phyloP scores from a whole-genome alignment of 2,113 vertebrate genomes.

The Montifringilla adamsi region DNA sequence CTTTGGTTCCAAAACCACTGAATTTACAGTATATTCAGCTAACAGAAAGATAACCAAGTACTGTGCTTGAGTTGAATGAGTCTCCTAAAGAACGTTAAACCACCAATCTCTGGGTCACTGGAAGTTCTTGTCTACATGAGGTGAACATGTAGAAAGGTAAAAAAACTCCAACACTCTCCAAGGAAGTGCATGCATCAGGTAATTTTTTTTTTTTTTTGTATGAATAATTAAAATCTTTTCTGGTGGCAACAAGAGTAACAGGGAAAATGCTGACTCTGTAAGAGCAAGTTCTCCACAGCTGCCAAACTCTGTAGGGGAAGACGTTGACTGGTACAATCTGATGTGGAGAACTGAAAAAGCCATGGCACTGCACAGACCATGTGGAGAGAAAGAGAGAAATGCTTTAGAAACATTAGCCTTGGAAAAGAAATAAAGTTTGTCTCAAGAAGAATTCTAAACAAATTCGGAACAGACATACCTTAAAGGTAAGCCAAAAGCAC shows the following conservation, averaged over 20 bases:
- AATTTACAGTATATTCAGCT: background rate
- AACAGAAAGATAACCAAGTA: background rate
- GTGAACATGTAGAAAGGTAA: background rate
- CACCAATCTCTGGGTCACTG: background rate
- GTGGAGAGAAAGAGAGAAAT: background rate
- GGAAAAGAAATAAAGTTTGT: background rate
- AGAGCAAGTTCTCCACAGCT: background rate
- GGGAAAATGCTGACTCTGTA: background rate
- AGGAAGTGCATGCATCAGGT: background rate
- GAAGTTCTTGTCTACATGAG: background rate
- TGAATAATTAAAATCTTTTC: background rate
- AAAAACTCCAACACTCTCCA: fast-evolving
- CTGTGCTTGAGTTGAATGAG: background rate
- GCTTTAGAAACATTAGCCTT: background rate
- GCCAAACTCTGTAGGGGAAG: background rate
- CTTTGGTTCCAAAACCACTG: background rate
- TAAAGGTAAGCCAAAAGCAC: background rate
- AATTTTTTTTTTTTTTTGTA: background rate
- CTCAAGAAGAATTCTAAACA: background rate
- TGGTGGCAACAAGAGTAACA: background rate
- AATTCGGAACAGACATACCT: background rate
- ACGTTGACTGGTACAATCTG: background rate
- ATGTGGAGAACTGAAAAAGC: background rate
- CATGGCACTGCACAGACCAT: background rate
- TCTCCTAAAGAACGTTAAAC: background rate